Evolutionary conservation across 2,888 invertebrate species (phyloP).

Genomic region (Timandra comae): DNA sequence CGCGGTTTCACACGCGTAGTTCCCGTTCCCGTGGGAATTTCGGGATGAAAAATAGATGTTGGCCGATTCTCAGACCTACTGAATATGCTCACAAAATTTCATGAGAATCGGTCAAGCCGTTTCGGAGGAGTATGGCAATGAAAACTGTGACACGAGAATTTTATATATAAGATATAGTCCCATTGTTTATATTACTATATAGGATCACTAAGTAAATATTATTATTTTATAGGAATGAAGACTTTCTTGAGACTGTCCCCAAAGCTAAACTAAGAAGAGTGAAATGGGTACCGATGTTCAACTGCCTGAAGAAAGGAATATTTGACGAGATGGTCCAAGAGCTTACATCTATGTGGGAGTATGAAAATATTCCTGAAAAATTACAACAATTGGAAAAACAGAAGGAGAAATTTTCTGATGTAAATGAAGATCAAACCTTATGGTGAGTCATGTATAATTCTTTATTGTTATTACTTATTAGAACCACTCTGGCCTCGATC

Average conservation of each 20-base stretch:
- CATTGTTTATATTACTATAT: too few relatives aligned
- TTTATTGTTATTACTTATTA: too few relatives aligned
- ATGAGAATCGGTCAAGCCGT: too few relatives aligned
- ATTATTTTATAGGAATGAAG: conserved; percentile 50
- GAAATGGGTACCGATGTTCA: conserved; percentile 66
- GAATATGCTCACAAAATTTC: too few relatives aligned
- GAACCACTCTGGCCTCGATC: too few relatives aligned
- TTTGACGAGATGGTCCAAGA: conserved; percentile 62
- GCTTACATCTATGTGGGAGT: conserved; percentile 61
- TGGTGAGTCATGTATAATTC: conserved; percentile 44
- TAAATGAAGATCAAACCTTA: conserved; percentile 31
- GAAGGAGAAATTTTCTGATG: conserved; percentile 52
- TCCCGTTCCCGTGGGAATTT: too few relatives aligned
- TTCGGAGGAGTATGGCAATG: too few relatives aligned
- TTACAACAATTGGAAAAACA: conserved; percentile 56
- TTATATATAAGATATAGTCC: too few relatives aligned
- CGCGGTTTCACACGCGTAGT: too few relatives aligned
- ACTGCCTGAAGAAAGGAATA: conserved; percentile 59
- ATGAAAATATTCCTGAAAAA: conserved; percentile 60
- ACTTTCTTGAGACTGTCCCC: conserved; percentile 61
- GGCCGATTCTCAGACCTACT: too few relatives aligned
- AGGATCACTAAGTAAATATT: neutral
- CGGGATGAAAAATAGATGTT: too few relatives aligned
- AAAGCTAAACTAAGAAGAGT: conserved; percentile 56
- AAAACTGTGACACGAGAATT: too few relatives aligned